A percentile compares a stretch with the other conserved stretches of the same genome.
These are phyloP conservation scores for Musca domestica DNA, from an alignment of 1,140 invertebrate genomes.

Conservation along the genomic window DNA sequence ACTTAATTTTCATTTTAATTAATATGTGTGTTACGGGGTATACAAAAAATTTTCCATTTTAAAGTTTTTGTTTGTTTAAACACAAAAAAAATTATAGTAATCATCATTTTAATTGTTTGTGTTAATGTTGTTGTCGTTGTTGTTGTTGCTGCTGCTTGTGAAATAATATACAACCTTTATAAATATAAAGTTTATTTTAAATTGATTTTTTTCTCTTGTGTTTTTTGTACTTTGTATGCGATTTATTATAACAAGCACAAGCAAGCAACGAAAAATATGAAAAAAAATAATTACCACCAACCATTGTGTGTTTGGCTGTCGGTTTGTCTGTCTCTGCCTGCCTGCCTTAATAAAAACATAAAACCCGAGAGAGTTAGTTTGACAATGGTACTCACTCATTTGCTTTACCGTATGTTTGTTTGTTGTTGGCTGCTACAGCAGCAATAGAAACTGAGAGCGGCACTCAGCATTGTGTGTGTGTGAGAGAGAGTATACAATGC, in stretches of 20 bases:
- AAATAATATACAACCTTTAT: background rate
- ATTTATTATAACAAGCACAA: background rate
- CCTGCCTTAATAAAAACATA: background rate
- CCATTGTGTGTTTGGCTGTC: no score
- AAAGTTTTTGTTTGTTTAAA: no score
- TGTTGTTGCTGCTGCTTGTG: background rate
- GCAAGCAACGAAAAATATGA: background rate
- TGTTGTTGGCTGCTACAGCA: background rate
- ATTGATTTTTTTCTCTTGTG: constrained; percentile 15
- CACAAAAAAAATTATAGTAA: no score
- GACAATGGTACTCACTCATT: background rate
- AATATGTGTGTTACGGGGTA: no score
- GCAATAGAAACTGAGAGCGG: no score
- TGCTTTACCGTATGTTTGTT: background rate
- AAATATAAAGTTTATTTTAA: background rate
- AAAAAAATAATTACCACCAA: no score
- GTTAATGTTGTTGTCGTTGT: background rate
- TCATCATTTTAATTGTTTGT: no score
- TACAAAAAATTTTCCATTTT: no score
- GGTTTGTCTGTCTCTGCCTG: background rate
- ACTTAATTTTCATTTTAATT: constrained; percentile 1
- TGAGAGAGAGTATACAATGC: no score
- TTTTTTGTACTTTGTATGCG: constrained; percentile 11
- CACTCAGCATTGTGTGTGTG: no score
- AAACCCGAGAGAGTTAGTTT: background rate